Evolutionary conservation across 2,113 vertebrate species (phyloP).

Genomic region (Aleadryas rufinucha): DNA sequence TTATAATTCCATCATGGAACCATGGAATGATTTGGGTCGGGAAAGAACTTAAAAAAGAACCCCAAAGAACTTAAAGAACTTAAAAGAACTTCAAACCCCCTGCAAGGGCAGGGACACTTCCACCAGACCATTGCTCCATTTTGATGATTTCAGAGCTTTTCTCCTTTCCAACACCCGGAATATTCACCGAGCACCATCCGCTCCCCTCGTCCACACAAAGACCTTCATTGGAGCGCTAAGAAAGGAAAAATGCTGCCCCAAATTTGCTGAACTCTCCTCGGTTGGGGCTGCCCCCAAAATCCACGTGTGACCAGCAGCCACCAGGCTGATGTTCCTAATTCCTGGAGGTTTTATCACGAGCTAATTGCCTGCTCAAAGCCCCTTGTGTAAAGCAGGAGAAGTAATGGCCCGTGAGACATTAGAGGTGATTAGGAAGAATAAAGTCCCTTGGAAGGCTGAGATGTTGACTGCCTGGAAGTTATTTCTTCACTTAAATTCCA

Average conservation of each 20-base stretch:
- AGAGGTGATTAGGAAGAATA: not conserved
- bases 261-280: not conserved
- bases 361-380: not conserved
- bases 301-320: not conserved
- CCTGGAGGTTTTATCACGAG: not conserved
- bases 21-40: not conserved
- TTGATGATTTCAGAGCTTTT: not conserved
- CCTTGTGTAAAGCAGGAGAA: not conserved
- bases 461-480: not conserved
- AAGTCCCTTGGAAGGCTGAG: not conserved
- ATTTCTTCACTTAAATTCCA: not conserved
- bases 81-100: too few species aligned
- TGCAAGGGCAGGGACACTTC: not conserved
- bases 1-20: not conserved
- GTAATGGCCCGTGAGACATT: not conserved
- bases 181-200: accelerated
- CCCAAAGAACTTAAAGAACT: too few species aligned
- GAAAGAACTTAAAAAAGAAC: not conserved
- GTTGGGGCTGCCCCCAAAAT: not conserved
- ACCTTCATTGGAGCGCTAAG: not conserved
- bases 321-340: not conserved
- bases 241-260: not conserved
- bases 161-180: not conserved
- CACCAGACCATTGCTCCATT: not conserved
- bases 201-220: not conserved